These are phyloP conservation scores for Bugula neritina DNA, from an alignment of 2,888 invertebrate genomes.

Conservation along the genomic window DNA sequence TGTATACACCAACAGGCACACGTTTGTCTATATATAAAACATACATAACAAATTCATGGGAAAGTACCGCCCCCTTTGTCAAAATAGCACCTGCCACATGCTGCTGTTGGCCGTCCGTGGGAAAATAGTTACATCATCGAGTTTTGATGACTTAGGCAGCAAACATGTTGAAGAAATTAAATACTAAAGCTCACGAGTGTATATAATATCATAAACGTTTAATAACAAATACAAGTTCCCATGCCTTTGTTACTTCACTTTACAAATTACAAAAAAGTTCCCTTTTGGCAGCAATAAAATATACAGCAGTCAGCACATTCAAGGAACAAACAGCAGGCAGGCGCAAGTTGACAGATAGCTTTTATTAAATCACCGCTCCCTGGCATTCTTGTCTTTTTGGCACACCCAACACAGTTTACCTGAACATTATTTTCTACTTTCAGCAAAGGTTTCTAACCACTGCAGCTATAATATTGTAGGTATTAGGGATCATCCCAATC, in stretches of 20 bases:
- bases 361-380: no score
- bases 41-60: neutral
- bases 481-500: no score
- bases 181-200: neutral
- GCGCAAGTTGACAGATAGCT: no score
- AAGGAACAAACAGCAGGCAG: no score
- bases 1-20: neutral
- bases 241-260: neutral
- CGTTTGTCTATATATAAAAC: no score
- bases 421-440: no score
- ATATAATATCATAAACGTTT: neutral
- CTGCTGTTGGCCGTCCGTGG: neutral
- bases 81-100: slow-evolving; percentile 17
- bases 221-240: neutral
- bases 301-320: no score
- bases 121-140: slow-evolving; percentile 24
- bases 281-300: no score
- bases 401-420: no score
- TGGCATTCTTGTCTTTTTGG: no score
- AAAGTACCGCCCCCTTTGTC: slow-evolving; percentile 2
- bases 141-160: slow-evolving; percentile 13
- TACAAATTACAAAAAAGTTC: neutral
- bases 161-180: slow-evolving; percentile 22
- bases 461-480: no score
- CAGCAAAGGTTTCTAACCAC: no score